Evolutionary conservation across 2,888 invertebrate species (phyloP), one percentile per base, ranked within the genome.

Genomic region (Microplitis deprimator): DNA sequence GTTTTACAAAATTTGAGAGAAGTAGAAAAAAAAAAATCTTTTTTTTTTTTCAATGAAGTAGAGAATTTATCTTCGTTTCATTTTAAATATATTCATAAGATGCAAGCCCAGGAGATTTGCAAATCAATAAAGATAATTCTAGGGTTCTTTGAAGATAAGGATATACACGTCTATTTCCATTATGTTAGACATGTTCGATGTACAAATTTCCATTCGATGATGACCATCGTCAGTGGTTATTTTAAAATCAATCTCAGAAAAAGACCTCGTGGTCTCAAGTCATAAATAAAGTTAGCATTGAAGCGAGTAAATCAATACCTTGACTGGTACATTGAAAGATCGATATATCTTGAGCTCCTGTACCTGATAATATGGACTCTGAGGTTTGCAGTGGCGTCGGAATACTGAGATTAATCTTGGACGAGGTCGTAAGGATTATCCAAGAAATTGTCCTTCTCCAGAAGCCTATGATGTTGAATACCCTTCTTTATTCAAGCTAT

Each of bases 81-180:
- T 29, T 41, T 20, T 50, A 69, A 69, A 71, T 38, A 39, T 71
- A 71, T 71, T 50, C 60, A 71, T 71, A 39, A 71, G 61, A 71
- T 71, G 61, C 59, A 61, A 16, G 29, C 71, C 59, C 71, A 61
- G 20, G 61, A 71, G 71, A 71, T 71, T 71, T 71, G 71, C 61
- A 60, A 71, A 41, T 61, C 61, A n/a, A 61, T 71, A 29, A 29
- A 61, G 60, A 71, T 71, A 62, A 61, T 71, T 71, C 38, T 7
- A 8, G 8, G 40, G 20, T 39, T 40, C 41, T 40, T 16, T n/a
- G 29, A 29, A 29, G n/a, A n/a, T n/a, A 6, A 17, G 59, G 20
- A 69, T 69, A 41, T n/a, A 68, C 68, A 41, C 41, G 17, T 69
- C 29, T 13, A 16, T 50, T 69, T 41, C 20, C 20, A 41, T 69